These are phyloP conservation scores for Fulmarus glacialis DNA, from an alignment of 2,113 vertebrate genomes.

Conservation along the genomic window DNA sequence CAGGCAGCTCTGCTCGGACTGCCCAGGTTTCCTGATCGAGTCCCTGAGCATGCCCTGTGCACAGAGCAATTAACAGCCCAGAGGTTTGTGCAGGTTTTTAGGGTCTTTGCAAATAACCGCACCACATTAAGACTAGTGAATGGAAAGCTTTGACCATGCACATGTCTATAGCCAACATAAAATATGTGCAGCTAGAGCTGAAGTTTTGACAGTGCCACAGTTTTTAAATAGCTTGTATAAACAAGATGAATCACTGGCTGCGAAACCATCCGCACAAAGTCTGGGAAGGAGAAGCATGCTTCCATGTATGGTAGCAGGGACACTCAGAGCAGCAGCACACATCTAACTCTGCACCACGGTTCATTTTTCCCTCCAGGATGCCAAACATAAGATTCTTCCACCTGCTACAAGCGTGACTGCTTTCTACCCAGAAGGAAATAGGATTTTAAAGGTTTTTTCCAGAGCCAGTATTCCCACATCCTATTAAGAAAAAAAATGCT, in stretches of 20 bases:
- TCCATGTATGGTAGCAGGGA: neutral
- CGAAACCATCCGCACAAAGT: neutral
- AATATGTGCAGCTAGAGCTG: neutral
- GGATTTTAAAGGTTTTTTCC: neutral
- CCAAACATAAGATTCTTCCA: neutral
- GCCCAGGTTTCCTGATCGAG: neutral
- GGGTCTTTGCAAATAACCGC: fast-evolving
- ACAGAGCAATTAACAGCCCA: neutral
- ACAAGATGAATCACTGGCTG: neutral
- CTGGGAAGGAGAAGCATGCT: neutral
- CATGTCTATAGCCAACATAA: neutral
- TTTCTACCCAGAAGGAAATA: neutral
- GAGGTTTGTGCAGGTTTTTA: fast-evolving
- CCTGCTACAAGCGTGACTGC: neutral
- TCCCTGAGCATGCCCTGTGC: too few species aligned
- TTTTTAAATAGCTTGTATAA: neutral
- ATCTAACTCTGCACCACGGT: neutral
- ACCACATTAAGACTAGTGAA: neutral
- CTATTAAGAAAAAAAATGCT: neutral
- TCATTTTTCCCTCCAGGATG: neutral
- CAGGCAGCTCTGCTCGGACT: neutral
- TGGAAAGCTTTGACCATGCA: neutral
- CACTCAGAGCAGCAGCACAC: neutral
- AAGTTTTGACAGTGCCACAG: neutral
- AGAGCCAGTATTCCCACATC: neutral